Base-by-base conservation (phyloP, 2,113 vertebrate genomes). In the Megaceryle torquata region DNA sequence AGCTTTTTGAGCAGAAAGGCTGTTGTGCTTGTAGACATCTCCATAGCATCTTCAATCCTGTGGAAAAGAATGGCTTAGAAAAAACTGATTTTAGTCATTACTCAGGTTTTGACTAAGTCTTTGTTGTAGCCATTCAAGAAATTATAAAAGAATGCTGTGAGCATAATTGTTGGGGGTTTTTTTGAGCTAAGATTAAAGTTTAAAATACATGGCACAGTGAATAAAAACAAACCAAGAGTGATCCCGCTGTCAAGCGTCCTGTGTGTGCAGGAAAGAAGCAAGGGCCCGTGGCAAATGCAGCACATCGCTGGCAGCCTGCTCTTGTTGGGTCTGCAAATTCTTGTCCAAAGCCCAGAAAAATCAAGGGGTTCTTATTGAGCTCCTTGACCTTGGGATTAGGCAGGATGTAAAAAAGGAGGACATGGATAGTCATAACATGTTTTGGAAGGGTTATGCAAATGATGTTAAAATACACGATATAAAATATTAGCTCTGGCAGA, bases 401-500 rank as follows among this genome's bases (percentile, higher is more conserved):
- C 76, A 74, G 88, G 65, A 88, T 81, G 61, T 71, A 69, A 94
- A 86, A 75, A 5, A 88, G 48, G 86, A 86, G 65, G 60, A 46
- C 7, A 1, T 0, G 2, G 80, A 13, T 11, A 78, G 48, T 0
- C 1, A 65, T 48, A 72, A 82, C 15, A 28, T 69, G 74, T 84
- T 92, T 96, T 51, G 69, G 17, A 81, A 53, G 90, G 64, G 64
- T 75, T 84, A 88, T 81, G 88, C 88, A 96, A 88, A 95, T 96
- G 56, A 72, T 9, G 72, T 44, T 92, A 96, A 96, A 95, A 74
- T 41, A 84, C 8, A 1, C 3, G 0, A 35, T 61, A 78, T 84
- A 84, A 96, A 96, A 96, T 96, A 95, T 94, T 97, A 90, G 92
- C 64, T 93, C 88, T 96, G 95, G 95, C 93, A 95, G 76, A 12